phyloP scores from a whole-genome alignment of 2,113 vertebrate genomes.

The Saguinus imperator region DNA sequence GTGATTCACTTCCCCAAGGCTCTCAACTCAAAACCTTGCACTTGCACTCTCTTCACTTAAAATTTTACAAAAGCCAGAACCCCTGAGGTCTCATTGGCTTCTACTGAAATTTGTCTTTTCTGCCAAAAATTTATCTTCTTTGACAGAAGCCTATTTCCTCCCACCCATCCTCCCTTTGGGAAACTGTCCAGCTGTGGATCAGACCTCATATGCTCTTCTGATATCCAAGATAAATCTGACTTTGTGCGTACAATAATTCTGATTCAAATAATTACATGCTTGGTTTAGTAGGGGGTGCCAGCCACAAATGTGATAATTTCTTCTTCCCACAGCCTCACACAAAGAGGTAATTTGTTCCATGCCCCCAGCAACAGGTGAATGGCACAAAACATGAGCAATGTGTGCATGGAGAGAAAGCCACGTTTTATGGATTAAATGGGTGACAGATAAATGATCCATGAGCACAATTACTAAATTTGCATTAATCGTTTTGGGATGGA shows the following conservation, averaged over 20 bases:
- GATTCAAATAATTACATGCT: slow-evolving; percentile 72
- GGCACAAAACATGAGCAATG: slow-evolving; percentile 67
- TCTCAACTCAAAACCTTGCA: slow-evolving; percentile 57
- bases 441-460: slow-evolving; percentile 74
- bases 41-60: slow-evolving; percentile 68
- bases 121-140: slow-evolving; percentile 72
- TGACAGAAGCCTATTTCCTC: slow-evolving; percentile 30
- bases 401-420: slow-evolving; percentile 52
- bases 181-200: slow-evolving; percentile 61
- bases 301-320: slow-evolving; percentile 74
- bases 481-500: slow-evolving; percentile 76
- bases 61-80: slow-evolving; percentile 71
- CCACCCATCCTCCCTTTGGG: slow-evolving; percentile 48
- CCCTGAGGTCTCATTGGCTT: slow-evolving; percentile 72
- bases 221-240: slow-evolving; percentile 70
- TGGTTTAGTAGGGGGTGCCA: slow-evolving; percentile 60
- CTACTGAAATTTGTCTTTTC: slow-evolving; percentile 62
- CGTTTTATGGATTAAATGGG: slow-evolving; percentile 65
- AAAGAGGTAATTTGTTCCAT: slow-evolving; percentile 74
- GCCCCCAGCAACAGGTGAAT: slow-evolving; percentile 78
- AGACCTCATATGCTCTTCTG: slow-evolving; percentile 30
- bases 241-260: slow-evolving; percentile 36
- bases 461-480: slow-evolving; percentile 79
- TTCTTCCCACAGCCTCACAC: slow-evolving; percentile 58
- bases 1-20: slow-evolving; percentile 69